Percentiles rank a stretch among this genome's conserved stretches.
Evolutionary conservation across 2,113 vertebrate species (phyloP).

Genomic region (Urocynchramus pylzowi): DNA sequence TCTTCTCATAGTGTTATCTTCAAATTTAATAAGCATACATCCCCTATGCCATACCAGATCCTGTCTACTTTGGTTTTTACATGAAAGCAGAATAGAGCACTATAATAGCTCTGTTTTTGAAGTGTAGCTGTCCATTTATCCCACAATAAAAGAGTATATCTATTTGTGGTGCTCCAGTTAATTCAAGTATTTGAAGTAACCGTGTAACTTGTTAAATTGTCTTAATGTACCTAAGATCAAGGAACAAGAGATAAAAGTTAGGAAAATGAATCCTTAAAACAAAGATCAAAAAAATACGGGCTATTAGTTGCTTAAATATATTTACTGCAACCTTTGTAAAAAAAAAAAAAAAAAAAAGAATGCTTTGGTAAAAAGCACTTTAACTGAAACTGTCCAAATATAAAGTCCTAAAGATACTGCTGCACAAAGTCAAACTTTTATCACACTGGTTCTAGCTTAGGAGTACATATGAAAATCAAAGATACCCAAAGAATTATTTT

Average conservation of each 20-base stretch:
- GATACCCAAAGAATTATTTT: background rate
- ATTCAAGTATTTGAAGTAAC: background rate
- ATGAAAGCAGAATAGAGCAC: background rate
- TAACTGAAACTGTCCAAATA: background rate
- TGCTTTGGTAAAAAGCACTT: background rate
- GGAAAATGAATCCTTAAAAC: background rate
- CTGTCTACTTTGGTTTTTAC: background rate
- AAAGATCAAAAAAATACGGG: background rate
- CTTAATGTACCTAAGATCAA: background rate
- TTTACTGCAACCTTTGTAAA: rapidly evolving
- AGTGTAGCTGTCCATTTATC: background rate
- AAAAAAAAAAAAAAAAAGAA: background rate
- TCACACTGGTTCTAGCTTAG: background rate
- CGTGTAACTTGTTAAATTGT: background rate
- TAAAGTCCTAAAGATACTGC: background rate
- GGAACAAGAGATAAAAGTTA: background rate
- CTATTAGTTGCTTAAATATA: background rate
- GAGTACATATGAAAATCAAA: background rate
- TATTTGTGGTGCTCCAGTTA: background rate
- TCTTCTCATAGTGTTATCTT: background rate
- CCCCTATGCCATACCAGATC: background rate
- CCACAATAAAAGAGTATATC: background rate
- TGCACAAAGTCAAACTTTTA: background rate
- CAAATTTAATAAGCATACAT: background rate
- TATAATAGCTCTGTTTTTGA: background rate